Percentiles rank a stretch among this genome's conserved stretches.
These are phyloP conservation scores for Hirtodrosophila histrioides DNA, from an alignment of 2,888 invertebrate species.

Conservation along the genomic window DNA sequence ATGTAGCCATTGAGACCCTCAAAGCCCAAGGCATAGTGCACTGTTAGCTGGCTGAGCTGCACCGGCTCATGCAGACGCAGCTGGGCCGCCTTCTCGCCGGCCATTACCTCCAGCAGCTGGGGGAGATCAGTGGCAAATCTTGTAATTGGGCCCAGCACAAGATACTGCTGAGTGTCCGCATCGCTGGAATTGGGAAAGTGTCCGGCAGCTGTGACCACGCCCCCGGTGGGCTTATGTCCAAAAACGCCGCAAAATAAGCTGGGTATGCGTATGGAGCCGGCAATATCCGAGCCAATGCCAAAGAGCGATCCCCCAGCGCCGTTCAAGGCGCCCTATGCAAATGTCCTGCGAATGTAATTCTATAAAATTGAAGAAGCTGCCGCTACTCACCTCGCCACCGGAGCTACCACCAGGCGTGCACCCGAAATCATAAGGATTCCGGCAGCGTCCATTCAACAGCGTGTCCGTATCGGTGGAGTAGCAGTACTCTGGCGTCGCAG, in stretches of 20 bases:
- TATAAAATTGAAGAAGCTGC: too few relatives aligned
- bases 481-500: slow-evolving; percentile 95
- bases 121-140: slow-evolving; percentile 91
- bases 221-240: slow-evolving; percentile 93
- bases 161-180: slow-evolving; percentile 85
- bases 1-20: slow-evolving; percentile 60
- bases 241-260: slow-evolving; percentile 94
- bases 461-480: slow-evolving; percentile 94
- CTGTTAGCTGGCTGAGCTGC: slow-evolving; percentile 84
- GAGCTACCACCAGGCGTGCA: slow-evolving; percentile 94
- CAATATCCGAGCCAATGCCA: slow-evolving; percentile 93
- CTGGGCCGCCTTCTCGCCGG: slow-evolving; percentile 84
- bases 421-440: slow-evolving; percentile 92
- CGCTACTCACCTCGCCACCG: slow-evolving; percentile 90
- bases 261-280: slow-evolving; percentile 94
- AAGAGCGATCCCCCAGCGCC: slow-evolving; percentile 90
- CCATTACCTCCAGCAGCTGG: slow-evolving; percentile 88
- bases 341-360: too few relatives aligned
- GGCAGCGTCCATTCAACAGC: slow-evolving; percentile 90
- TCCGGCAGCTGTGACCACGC: slow-evolving; percentile 86
- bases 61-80: slow-evolving; percentile 86
- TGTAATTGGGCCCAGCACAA: slow-evolving; percentile 90
- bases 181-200: slow-evolving; percentile 87
- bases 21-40: slow-evolving; percentile 78
- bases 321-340: slow-evolving; percentile 87